Conservation (phyloP, 2,888 invertebrate genomes). For the Drosophila meridiana region DNA sequence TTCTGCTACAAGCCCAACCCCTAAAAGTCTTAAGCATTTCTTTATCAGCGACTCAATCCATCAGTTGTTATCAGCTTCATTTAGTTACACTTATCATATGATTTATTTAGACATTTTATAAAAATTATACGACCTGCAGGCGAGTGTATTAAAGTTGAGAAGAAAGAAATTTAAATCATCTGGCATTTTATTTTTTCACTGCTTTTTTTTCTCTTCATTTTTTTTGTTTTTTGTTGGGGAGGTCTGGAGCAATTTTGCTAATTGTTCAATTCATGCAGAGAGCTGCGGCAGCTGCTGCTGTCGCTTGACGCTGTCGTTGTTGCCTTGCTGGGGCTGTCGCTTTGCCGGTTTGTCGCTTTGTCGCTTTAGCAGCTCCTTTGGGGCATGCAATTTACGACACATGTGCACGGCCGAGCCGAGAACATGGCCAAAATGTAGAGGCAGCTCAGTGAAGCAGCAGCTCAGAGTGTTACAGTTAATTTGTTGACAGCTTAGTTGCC, state of each 20-base stretch:
- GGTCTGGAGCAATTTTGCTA: conserved; percentile 54
- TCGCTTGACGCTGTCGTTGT: conserved; percentile 9
- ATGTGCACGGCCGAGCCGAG: conserved; percentile 54
- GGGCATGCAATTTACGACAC: conserved; percentile 74
- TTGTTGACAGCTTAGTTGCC: conserved; percentile 76
- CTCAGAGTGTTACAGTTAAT: conserved; percentile 72
- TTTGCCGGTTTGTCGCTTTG: conserved; percentile 26
- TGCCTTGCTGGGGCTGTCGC: conserved; percentile 8
- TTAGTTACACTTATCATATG: not conserved
- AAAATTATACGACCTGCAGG: not conserved
- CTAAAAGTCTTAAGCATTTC: not conserved
- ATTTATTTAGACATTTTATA: not conserved
- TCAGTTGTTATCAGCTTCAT: not conserved
- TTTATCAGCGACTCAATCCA: not conserved
- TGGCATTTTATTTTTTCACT: conserved; percentile 17
- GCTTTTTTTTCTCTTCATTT: conserved; percentile 5
- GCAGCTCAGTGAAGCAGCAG: conserved; percentile 23
- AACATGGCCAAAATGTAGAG: conserved; percentile 47
- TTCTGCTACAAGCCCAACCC: not conserved
- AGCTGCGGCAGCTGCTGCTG: conserved; percentile 30
- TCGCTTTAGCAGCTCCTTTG: conserved; percentile 60
- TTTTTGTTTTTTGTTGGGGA: not conserved
- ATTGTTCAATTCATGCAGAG: conserved; percentile 65
- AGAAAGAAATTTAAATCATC: conserved; percentile 36
- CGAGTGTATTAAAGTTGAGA: conserved; percentile 4